Base-by-base conservation (phyloP, 2,888 invertebrate species). In the Cistogaster globosa region DNA sequence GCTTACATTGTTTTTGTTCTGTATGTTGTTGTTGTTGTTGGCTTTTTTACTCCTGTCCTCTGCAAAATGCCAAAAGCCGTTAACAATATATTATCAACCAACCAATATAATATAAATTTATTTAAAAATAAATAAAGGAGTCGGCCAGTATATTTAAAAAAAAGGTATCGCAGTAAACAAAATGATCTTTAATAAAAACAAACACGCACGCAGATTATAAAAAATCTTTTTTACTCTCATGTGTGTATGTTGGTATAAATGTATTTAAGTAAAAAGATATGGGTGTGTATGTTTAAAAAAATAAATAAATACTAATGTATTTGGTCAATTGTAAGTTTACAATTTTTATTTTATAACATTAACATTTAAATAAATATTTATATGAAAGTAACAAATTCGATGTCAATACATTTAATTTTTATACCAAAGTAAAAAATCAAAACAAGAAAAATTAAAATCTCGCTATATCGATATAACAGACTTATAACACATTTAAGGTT, bases 101-200 rank as follows among this genome's bases (percentile, higher is more conserved):
- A 74, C 80, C 72, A 72, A 80, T 80, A 80, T 67, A 80, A 71
- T 76, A 82, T 42, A 82, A 76, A 76, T 55, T 76, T 76, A 82
- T 69, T 69, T 63, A 51, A 75, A 82, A 63, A 58, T 63, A 76
- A 72, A 80, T 69, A 78, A 74, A 72, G 32, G 8, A 53, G 60
- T 69, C 9, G 18, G 68, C 16, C 38, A 42, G 77, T 69, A 69
- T 53, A 42, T 78, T n/a, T n/a, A n/a, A 69, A 68, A 26, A 26
- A 26, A 26, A 4, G n/a, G 26, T 4, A 26, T 26, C 26, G 26
- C 1, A 68, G 48, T 53, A n/a, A 63, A 38, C 26, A 32, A 32
- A 32, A 32, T 5, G 32, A 32, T 6, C 0, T 32, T 32, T 32
- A 7, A 32, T 0, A 32, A 32, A 32, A 32, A 32, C 32, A 32